Percentiles rank a stretch among this genome's conserved stretches.
Evolutionary conservation across 1,140 invertebrate genomes (phyloP).

Genomic region (Chionoecetes opilio): DNA sequence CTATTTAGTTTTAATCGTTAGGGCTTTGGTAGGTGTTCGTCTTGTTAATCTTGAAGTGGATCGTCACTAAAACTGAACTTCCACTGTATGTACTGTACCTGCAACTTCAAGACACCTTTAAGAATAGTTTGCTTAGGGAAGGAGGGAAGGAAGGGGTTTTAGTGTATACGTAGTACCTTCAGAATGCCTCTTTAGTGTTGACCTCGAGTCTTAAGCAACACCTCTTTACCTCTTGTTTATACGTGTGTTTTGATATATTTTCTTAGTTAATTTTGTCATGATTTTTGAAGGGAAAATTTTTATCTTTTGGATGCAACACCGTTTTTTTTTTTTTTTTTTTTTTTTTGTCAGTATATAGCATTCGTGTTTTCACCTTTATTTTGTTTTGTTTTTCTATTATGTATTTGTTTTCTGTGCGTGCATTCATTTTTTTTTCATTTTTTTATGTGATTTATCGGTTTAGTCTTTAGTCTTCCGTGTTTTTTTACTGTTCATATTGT

Average conservation of each 20-base stretch:
- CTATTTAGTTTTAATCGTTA: no score
- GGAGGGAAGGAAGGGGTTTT: neutral
- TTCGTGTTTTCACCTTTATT: conserved; percentile 16
- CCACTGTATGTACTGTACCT: no score
- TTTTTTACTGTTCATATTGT: neutral
- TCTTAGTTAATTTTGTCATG: no score
- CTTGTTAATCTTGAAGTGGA: neutral
- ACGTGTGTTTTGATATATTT: no score
- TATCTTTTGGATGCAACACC: no score
- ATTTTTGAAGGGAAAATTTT: no score
- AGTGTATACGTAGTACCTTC: no score
- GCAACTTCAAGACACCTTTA: neutral
- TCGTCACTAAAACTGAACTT: neutral
- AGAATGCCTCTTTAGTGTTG: no score
- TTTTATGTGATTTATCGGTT: neutral
- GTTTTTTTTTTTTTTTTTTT: neutral
- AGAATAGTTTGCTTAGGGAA: neutral
- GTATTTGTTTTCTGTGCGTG: neutral
- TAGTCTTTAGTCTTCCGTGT: neutral
- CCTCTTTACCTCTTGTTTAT: no score
- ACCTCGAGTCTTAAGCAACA: no score
- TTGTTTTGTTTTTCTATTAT: neutral
- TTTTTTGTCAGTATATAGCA: neutral
- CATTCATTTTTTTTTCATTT: conserved; percentile 17
- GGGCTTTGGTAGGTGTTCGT: neutral